A percentile compares a stretch with the other conserved stretches of the same genome.
Evolutionary conservation across 92 coral and sea anemone species (phyloP).

Genomic region (Nematostella vectensis): DNA sequence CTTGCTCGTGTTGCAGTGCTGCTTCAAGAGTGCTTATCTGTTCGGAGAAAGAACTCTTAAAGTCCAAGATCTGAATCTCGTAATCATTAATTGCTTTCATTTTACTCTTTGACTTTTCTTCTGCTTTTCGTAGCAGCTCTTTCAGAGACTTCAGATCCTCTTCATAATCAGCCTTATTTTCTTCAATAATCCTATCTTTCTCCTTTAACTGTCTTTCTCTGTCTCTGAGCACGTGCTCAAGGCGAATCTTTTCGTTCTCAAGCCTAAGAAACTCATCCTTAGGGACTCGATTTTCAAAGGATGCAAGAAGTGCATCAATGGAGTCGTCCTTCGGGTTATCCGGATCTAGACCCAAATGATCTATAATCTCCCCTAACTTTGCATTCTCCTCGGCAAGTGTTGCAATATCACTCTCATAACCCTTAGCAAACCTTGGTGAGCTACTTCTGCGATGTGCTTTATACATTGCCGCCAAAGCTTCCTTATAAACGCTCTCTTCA

Average conservation of each 20-base stretch:
- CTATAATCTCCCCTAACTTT: conserved; percentile 71
- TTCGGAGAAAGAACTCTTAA: conserved; percentile 45
- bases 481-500: background rate
- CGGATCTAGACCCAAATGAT: conserved; percentile 48
- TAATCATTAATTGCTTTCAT: conserved; percentile 34
- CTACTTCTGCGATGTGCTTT: conserved; percentile 15
- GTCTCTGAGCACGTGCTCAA: conserved; percentile 56
- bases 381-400: conserved; percentile 67
- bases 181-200: conserved; percentile 55
- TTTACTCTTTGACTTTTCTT: conserved; percentile 53
- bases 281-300: conserved; percentile 57
- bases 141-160: conserved; percentile 48
- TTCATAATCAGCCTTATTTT: conserved; percentile 49
- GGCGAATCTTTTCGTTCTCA: conserved; percentile 54
- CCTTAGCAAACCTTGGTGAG: conserved; percentile 37
- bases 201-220: conserved; percentile 52
- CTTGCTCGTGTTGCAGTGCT: conserved; percentile 33
- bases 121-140: conserved; percentile 40
- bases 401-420: conserved; percentile 64
- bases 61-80: conserved; percentile 55
- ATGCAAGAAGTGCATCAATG: conserved; percentile 43
- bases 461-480: conserved; percentile 1
- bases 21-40: conserved; percentile 37
- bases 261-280: conserved; percentile 58
- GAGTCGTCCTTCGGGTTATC: conserved; percentile 27